Base-by-base conservation (phyloP, 1,140 invertebrate species). In the Hylaeus anthracinus region DNA sequence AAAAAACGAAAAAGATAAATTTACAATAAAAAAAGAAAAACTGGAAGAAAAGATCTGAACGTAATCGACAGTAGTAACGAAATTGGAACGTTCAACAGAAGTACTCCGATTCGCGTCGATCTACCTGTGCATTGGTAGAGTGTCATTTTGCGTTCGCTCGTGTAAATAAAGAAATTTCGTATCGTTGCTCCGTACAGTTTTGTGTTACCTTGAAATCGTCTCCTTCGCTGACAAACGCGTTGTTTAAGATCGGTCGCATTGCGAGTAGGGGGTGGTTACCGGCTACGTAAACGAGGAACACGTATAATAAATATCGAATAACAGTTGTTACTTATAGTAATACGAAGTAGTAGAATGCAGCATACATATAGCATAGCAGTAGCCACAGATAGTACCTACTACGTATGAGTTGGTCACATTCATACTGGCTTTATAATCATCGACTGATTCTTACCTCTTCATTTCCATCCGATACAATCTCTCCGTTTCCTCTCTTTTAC, bases 221-320 rank as follows among this genome's bases (percentile, higher is more conserved):
- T 76, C 72, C 37, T 66, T 71, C 43, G 43, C 55, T 64, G 37
- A 6, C 67, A 67, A 26, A 74, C 58, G 58, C 12, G 45, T 74
- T 60, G 56, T 81, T 86, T 85, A 81, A 81, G 58, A 84, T 88
- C 76, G 61, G 41, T 89, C 87, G 84, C 87, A 86, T 85, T 85
- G 78, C 86, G 67, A 73, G 69, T 85, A 72, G 78, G 73, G 71
- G 51, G 3, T 37, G 5, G 12, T 70, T 76, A 82, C 65, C 77
- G 74, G 78, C 79, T 88, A 89, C 82, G 84, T 83, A 90, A 91
- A 90, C 81, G 86, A 90, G 85, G 88, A 89, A 90, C 88, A 90
- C 88, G 84, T 91, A 90, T 89, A 89, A 91, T 91, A 90, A 91
- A 90, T 90, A 91, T 84, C 79, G 86, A 88, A 78, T 90, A 90